A percentile compares a stretch with the other conserved stretches of the same genome.
These are phyloP conservation scores for Eurypyga helias DNA, from an alignment of 2,113 vertebrate species.

Conservation along the genomic window DNA sequence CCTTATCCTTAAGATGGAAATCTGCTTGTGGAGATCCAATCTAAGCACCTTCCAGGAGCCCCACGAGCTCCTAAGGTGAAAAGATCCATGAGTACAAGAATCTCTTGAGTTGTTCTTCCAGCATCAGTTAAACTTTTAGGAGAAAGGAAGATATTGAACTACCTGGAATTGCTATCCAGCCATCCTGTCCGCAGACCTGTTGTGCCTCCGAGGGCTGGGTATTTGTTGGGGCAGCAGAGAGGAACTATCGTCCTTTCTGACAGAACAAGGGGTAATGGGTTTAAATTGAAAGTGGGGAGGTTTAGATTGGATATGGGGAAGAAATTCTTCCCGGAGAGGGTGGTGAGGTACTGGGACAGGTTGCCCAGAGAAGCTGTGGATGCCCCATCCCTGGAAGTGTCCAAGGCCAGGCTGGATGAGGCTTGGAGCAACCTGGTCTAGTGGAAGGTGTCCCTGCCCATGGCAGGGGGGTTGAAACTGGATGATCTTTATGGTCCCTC, in stretches of 20 bases:
- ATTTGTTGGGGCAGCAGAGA: not conserved
- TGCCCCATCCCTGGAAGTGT: too few relatives aligned
- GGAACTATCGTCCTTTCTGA: not conserved
- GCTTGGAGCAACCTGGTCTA: too few relatives aligned
- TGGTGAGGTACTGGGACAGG: too few relatives aligned
- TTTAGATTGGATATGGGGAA: too few relatives aligned
- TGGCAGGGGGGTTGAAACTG: too few relatives aligned
- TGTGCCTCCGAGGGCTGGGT: not conserved
- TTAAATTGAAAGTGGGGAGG: too few relatives aligned
- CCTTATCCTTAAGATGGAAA: not conserved
- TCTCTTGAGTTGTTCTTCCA: not conserved
- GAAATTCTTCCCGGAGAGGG: too few relatives aligned
- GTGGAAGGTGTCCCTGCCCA: too few relatives aligned
- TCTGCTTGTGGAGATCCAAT: not conserved
- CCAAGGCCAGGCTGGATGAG: too few relatives aligned
- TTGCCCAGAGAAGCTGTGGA: too few relatives aligned
- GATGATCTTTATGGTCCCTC: too few relatives aligned
- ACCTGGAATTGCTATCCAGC: not conserved
- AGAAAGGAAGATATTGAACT: not conserved
- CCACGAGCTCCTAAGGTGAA: not conserved
- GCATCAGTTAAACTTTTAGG: not conserved
- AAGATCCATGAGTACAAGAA: not conserved
- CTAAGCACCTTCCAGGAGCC: not conserved
- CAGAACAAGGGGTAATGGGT: too few relatives aligned
- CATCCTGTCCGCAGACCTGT: not conserved